Conservation (phyloP, 2,797 vertebrate genomes). For the Ibycter americanus region DNA sequence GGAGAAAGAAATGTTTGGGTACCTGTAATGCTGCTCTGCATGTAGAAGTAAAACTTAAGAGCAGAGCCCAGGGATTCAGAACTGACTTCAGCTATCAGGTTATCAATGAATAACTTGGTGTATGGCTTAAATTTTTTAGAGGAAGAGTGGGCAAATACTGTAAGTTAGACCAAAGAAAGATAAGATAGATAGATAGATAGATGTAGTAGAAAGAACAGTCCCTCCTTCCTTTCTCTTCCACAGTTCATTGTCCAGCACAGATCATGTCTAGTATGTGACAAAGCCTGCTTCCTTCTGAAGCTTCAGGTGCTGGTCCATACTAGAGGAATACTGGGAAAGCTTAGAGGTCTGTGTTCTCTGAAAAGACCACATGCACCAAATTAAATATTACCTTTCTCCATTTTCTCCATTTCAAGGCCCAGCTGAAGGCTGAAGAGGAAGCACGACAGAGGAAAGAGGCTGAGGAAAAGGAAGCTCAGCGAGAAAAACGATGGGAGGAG, state of each 20-base stretch:
- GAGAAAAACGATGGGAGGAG: constrained; percentile 81
- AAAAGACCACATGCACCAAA: not conserved
- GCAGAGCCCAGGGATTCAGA: not conserved
- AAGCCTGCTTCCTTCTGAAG: not conserved
- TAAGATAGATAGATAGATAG: not conserved
- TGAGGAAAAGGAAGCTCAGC: constrained; percentile 80
- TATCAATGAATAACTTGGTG: not conserved
- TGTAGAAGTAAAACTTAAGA: not conserved
- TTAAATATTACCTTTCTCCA: not conserved
- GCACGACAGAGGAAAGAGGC: constrained; percentile 80
- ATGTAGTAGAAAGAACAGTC: not conserved
- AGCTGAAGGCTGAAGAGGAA: constrained; percentile 86
- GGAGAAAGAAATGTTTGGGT: not conserved
- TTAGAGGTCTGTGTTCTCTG: not conserved
- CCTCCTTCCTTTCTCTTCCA: not conserved
- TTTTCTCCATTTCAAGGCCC: constrained; percentile 77
- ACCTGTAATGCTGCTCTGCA: not conserved
- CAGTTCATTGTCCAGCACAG: not conserved
- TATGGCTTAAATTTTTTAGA: not conserved
- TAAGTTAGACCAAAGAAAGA: not conserved
- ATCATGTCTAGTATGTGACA: not conserved
- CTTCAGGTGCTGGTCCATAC: not conserved
- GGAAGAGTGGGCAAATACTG: not conserved
- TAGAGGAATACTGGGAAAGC: not conserved
- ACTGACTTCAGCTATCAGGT: not conserved